Percentiles rank a stretch among this genome's conserved stretches.
These are phyloP conservation scores for Phallusia fumigata DNA, from an alignment of 23 tunicate species.

Conservation along the genomic window DNA sequence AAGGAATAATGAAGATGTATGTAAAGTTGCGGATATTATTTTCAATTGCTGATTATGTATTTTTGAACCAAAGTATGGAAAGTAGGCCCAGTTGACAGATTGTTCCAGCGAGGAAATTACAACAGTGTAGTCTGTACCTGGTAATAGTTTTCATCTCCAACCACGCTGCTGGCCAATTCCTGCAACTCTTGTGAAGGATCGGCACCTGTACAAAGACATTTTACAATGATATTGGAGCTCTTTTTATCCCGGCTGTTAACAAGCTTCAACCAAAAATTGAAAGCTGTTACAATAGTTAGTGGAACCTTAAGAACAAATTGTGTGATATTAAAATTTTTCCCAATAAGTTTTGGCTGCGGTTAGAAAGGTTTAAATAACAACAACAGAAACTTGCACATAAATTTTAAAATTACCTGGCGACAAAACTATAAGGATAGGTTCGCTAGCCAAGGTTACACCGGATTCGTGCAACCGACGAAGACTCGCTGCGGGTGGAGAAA, in stretches of 20 bases:
- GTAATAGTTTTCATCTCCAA: constrained; percentile 81
- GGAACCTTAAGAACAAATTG: no score
- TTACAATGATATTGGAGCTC: no score
- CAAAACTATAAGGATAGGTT: constrained; percentile 77
- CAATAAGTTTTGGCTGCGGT: background rate
- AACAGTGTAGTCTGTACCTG: constrained; percentile 37
- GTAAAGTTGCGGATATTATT: no score
- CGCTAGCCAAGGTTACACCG: constrained; percentile 53
- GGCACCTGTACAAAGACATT: constrained; percentile 55
- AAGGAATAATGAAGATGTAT: no score
- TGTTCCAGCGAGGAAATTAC: no score
- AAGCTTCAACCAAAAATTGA: no score
- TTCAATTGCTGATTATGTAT: no score
- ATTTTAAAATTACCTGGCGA: constrained; percentile 39
- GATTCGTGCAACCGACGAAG: constrained; percentile 58
- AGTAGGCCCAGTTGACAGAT: no score
- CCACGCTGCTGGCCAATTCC: constrained; percentile 52
- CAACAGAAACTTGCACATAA: background rate
- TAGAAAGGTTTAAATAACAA: background rate
- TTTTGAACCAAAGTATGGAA: no score
- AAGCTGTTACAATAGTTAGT: no score
- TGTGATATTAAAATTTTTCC: no score
- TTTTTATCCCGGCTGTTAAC: background rate
- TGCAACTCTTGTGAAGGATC: constrained; percentile 92
- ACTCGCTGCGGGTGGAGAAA: constrained; percentile 78